Percentiles rank a stretch among this genome's conserved stretches.
These are phyloP conservation scores for Molossus molossus DNA, from an alignment of 2,797 vertebrate genomes.

Conservation along the genomic window DNA sequence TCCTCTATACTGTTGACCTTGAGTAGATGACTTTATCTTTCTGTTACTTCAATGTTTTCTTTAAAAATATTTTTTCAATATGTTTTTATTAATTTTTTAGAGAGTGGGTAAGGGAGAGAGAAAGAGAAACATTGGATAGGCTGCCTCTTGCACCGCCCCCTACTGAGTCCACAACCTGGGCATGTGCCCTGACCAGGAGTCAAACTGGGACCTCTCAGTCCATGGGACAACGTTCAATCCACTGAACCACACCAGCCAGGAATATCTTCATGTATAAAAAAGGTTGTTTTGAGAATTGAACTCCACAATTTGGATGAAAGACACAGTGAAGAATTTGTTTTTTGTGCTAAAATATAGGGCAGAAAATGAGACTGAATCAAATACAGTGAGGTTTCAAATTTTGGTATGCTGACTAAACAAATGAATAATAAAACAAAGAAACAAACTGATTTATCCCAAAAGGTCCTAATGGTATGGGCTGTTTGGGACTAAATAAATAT, in stretches of 20 bases:
- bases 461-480: not conserved
- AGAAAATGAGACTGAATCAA: slow-evolving; percentile 71
- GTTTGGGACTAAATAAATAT: slow-evolving; percentile 67
- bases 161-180: too few species aligned
- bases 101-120: too few species aligned
- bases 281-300: not conserved
- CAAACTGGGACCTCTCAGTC: too few species aligned
- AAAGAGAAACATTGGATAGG: too few species aligned
- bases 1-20: not conserved
- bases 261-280: not conserved
- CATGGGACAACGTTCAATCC: too few species aligned
- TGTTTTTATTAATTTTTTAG: too few species aligned
- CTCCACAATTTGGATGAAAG: slow-evolving; percentile 64
- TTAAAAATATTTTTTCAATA: too few species aligned
- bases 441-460: slow-evolving; percentile 75
- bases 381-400: slow-evolving; percentile 49
- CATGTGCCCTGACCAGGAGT: too few species aligned
- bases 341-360: slow-evolving; percentile 43
- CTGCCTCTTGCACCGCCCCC: too few species aligned
- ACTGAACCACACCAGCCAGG: too few species aligned
- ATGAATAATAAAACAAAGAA: slow-evolving; percentile 60
- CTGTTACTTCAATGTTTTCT: slow-evolving; percentile 36
- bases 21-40: not conserved
- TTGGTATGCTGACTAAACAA: slow-evolving; percentile 63
- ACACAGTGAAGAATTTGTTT: not conserved